phyloP scores from a whole-genome alignment of 2,888 invertebrate species.

The Apantesis nais region DNA sequence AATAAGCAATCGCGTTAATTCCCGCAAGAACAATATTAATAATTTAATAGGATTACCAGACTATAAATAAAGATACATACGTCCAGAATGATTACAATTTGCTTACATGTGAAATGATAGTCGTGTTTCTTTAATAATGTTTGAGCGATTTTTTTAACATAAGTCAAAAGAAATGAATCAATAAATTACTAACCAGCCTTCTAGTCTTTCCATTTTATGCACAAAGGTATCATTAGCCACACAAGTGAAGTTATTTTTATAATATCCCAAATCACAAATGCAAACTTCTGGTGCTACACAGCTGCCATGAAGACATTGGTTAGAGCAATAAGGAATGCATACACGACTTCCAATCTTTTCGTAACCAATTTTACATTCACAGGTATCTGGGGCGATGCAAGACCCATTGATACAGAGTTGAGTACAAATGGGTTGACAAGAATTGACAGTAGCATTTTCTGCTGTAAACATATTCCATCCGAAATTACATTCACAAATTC shows the following conservation, averaged over 20 bases:
- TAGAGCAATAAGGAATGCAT: constrained; percentile 26
- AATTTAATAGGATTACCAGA: too few species aligned
- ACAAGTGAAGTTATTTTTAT: background rate
- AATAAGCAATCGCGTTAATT: too few species aligned
- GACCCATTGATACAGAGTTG: constrained; percentile 13
- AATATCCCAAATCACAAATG: constrained; percentile 19
- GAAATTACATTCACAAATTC: background rate
- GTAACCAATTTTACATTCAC: constrained; percentile 24
- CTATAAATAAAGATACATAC: too few species aligned
- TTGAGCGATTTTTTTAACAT: background rate
- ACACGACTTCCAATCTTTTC: background rate
- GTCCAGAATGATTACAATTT: background rate
- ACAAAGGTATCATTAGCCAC: background rate
- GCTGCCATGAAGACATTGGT: constrained; percentile 19
- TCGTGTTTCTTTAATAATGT: too few species aligned
- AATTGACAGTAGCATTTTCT: background rate
- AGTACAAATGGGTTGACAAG: constrained; percentile 25
- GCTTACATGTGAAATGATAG: too few species aligned
- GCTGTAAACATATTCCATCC: constrained; percentile 24
- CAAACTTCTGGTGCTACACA: constrained; percentile 28
- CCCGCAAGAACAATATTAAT: too few species aligned
- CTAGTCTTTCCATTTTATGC: background rate
- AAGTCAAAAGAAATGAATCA: background rate
- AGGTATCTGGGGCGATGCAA: constrained; percentile 27
- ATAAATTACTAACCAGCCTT: constrained; percentile 3